phyloP scores from a whole-genome alignment of 2,113 vertebrate genomes.

The Paralichthys olivaceus region DNA sequence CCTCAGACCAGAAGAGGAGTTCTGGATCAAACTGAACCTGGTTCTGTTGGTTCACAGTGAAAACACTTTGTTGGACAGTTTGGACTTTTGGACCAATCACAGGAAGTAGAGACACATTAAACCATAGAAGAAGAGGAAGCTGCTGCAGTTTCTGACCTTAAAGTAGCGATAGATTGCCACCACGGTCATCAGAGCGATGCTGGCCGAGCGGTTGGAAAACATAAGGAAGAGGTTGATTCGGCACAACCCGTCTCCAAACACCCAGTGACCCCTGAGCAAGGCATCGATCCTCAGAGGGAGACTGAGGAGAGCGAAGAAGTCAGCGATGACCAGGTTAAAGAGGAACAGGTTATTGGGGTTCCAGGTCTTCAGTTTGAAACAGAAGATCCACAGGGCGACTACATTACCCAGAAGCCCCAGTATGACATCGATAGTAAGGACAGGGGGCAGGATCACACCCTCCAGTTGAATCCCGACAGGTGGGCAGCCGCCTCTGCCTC shows the following conservation, averaged over 20 bases:
- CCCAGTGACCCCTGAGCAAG: conserved; percentile 74
- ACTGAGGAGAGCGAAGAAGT: conserved; percentile 78
- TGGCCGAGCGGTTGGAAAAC: conserved; percentile 80
- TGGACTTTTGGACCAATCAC: too few relatives aligned
- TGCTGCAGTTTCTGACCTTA: conserved; percentile 57
- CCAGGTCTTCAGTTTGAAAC: conserved; percentile 76
- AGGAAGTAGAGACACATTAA: too few relatives aligned
- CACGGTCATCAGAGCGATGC: conserved; percentile 80
- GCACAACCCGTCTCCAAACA: conserved; percentile 71
- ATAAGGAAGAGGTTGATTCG: conserved; percentile 80
- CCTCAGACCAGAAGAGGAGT: too few relatives aligned
- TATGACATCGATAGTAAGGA: conserved; percentile 76
- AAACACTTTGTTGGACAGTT: neutral
- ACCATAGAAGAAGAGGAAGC: too few relatives aligned
- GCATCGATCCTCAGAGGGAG: conserved; percentile 80
- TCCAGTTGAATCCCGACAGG: conserved; percentile 73
- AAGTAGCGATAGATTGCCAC: conserved; percentile 83
- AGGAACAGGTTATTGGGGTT: conserved; percentile 78
- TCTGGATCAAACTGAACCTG: too few relatives aligned
- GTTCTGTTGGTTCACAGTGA: too few relatives aligned
- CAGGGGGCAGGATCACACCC: conserved; percentile 66
- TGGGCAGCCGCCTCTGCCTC: conserved; percentile 49
- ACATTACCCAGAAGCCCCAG: conserved; percentile 78
- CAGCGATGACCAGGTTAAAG: conserved; percentile 80
- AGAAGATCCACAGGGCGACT: conserved; percentile 82